Conservation (phyloP, 2,797 vertebrate species). For the Kryptopterus vitreolus region DNA sequence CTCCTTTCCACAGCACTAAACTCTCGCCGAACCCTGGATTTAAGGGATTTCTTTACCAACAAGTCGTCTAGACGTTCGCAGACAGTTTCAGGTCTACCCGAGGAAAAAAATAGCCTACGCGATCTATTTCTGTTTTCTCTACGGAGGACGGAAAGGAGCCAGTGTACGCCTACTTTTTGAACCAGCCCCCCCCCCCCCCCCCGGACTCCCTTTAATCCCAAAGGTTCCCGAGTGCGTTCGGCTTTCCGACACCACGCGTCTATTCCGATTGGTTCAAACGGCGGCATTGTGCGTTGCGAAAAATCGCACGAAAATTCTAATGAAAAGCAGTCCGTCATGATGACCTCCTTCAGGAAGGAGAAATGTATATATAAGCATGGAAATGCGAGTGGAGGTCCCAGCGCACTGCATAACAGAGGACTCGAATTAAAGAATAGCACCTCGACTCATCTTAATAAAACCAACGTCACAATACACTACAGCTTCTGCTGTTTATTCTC, state of each 20-base stretch:
- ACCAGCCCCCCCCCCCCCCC: background rate
- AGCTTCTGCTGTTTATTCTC: background rate
- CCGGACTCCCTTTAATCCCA: background rate
- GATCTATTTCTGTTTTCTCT: constrained; percentile 14
- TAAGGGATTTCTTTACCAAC: background rate
- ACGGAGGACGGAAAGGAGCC: background rate
- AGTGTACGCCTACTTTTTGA: constrained; percentile 11
- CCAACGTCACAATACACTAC: background rate
- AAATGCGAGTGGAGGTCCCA: no score
- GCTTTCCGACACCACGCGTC: no score
- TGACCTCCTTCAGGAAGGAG: no score
- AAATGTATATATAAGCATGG: no score
- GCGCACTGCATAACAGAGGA: background rate
- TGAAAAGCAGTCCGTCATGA: no score
- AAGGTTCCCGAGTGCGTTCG: background rate
- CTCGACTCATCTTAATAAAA: background rate
- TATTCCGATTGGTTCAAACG: no score
- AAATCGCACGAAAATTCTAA: no score
- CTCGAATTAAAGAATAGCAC: background rate
- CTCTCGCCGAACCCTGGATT: background rate
- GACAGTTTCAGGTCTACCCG: constrained; percentile 18
- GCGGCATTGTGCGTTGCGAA: no score
- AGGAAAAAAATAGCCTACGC: background rate
- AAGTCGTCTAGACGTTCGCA: background rate
- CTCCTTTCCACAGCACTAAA: constrained; percentile 1